Base-by-base conservation (phyloP, 2,888 invertebrate species). In the Heliconius sara region DNA sequence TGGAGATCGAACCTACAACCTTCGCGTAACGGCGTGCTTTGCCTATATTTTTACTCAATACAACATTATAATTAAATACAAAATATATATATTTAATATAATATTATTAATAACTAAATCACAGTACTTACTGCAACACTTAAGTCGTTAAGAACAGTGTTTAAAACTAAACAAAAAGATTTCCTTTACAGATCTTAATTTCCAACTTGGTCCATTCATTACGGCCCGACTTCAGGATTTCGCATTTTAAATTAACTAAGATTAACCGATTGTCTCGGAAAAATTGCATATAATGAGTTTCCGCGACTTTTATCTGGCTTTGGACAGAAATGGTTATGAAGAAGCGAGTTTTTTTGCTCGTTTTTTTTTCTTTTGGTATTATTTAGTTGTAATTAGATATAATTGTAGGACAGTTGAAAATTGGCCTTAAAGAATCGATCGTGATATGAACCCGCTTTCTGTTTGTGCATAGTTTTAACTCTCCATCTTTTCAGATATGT, bases 231-330 rank as follows among this genome's bases (percentile, higher is more conserved):
- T 78, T 78, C 72, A 60, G 80, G 81, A 81, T 85, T 85, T 84
- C 82, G 83, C 82, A 83, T 84, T 85, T 84, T 81, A 84, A 84
- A 84, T 83, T 80, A 81, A 80, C 79, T 79, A 77, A 78, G 73
- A 78, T 78, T 78, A 78, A 78, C 78, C 66, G 78, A 78, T 78
- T 78, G 78, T 78, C 78, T 66, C 30, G 52, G 72, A 73, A 66
- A 47, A 66, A 73, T 72, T 66, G 57, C 66, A 73, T 65, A 57
- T 78, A 67, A 73, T 78, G 73, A 78, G 27, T 43, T 57, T 63
- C 22, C 22, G 22, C 52, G 34, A 57, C 19, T 30, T 73, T 66
- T 75, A 22, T 34, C 73, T 43, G 43, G 65, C 75, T 43, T 75
- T 47, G 25, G 27, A 65, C 66, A 47, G 47, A 67, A 72, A 47